A percentile compares a stretch with the other conserved stretches of the same genome.
phyloP scores from a whole-genome alignment of 2,888 invertebrate genomes.

The Drosophila rellima region DNA sequence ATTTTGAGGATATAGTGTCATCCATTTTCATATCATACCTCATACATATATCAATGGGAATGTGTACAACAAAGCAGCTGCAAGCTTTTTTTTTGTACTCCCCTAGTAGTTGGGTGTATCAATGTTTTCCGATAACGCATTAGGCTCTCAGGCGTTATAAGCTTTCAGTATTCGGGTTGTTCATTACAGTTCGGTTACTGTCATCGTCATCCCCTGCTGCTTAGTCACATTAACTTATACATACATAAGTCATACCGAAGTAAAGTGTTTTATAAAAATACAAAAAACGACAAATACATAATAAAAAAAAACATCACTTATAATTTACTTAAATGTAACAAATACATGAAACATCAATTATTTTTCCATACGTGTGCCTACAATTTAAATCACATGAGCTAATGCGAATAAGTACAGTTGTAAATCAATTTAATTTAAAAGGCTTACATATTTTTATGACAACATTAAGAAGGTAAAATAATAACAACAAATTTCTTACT shows the following conservation, averaged over 20 bases:
- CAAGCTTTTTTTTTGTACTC: slow-evolving; percentile 1
- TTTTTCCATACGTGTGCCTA: slow-evolving; percentile 34
- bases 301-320: slow-evolving; percentile 4
- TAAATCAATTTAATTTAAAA: slow-evolving; percentile 17
- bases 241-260: slow-evolving; percentile 42
- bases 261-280: slow-evolving; percentile 36
- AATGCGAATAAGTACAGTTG: slow-evolving; percentile 24
- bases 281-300: slow-evolving; percentile 1
- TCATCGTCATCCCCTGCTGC: slow-evolving; percentile 43
- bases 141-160: slow-evolving; percentile 19
- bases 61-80: not conserved
- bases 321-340: slow-evolving; percentile 1
- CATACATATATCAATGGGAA: not conserved
- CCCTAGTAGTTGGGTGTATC: slow-evolving; percentile 13
- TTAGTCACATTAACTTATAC: slow-evolving; percentile 57
- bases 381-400: slow-evolving; percentile 22
- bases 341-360: not conserved
- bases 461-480: slow-evolving; percentile 4
- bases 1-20: not conserved
- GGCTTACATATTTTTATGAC: slow-evolving; percentile 21
- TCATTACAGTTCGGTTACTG: slow-evolving; percentile 36
- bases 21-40: not conserved
- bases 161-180: slow-evolving; percentile 41
- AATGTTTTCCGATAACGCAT: slow-evolving; percentile 17
- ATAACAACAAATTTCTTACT: not conserved